phyloP scores from a whole-genome alignment of 2,113 vertebrate genomes.

The Colinus virginianus region DNA sequence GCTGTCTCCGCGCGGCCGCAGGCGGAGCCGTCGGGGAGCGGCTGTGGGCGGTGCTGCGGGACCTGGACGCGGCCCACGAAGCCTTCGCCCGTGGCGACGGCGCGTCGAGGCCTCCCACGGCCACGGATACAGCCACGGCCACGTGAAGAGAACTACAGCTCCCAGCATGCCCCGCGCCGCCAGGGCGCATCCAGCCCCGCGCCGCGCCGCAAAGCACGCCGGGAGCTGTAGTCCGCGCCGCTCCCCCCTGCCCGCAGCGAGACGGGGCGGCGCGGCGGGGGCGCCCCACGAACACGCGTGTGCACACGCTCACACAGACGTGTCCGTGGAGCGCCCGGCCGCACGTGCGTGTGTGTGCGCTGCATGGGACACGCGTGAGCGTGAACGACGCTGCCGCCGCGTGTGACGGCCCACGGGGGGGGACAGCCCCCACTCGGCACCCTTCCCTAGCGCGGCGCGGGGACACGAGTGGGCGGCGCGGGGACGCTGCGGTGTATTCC shows the following conservation, averaged over 20 bases:
- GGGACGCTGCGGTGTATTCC: slow-evolving; percentile 27
- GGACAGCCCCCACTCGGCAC: not conserved
- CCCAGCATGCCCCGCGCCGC: not conserved
- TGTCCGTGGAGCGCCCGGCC: not conserved
- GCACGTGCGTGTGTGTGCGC: no score
- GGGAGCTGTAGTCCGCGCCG: not conserved
- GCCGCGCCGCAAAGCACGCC: not conserved
- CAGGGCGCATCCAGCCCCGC: accelerated
- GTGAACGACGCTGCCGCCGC: not conserved
- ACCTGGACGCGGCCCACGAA: not conserved
- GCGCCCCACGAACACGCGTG: not conserved
- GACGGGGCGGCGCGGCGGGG: not conserved
- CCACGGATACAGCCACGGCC: not conserved
- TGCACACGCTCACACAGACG: not conserved
- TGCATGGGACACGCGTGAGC: no score
- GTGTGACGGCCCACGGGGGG: not conserved
- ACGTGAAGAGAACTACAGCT: not conserved
- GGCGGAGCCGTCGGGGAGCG: not conserved
- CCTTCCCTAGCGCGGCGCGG: not conserved
- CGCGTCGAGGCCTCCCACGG: not conserved
- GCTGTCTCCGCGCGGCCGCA: not conserved
- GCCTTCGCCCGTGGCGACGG: not conserved
- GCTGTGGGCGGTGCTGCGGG: not conserved
- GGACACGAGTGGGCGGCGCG: not conserved
- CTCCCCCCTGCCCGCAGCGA: not conserved